Evolutionary conservation across 1,140 invertebrate genomes (phyloP).

Genomic region (Camponotus vicinus): DNA sequence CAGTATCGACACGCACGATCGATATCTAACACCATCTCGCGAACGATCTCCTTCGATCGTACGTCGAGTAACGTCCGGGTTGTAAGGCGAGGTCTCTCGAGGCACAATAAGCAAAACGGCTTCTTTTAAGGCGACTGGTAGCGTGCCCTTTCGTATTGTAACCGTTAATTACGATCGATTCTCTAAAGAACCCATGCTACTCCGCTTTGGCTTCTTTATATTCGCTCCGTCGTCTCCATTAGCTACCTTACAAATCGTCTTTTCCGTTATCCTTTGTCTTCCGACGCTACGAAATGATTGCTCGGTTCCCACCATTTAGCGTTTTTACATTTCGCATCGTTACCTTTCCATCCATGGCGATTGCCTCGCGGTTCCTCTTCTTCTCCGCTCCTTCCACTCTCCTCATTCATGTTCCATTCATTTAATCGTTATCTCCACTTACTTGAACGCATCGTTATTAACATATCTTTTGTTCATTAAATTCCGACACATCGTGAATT

Average conservation of each 20-base stretch:
- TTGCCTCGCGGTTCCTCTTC: conserved; percentile 14
- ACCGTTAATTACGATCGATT: conserved; percentile 72
- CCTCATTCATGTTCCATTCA: conserved; percentile 11
- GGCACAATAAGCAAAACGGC: conserved; percentile 57
- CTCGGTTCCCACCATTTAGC: conserved; percentile 72
- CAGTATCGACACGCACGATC: conserved; percentile 32
- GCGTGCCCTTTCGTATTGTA: conserved; percentile 67
- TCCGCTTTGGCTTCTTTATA: conserved; percentile 48
- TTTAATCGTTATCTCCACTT: conserved; percentile 23
- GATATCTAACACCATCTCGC: conserved; percentile 24
- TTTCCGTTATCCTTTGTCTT: conserved; percentile 77
- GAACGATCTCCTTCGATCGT: conserved; percentile 30
- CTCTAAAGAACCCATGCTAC: conserved; percentile 46
- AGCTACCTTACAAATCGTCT: conserved; percentile 70
- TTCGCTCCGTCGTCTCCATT: conserved; percentile 66
- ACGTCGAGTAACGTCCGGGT: not conserved
- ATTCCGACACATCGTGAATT: conserved; percentile 2
- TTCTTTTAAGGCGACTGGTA: conserved; percentile 49
- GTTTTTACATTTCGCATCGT: conserved; percentile 71
- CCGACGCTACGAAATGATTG: conserved; percentile 68
- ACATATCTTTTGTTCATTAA: conserved; percentile 29
- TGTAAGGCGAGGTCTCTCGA: conserved; percentile 52
- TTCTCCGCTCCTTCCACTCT: not conserved
- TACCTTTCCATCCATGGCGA: conserved; percentile 63
- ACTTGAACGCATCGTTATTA: conserved; percentile 7